Evolutionary conservation across 2,113 vertebrate genomes (phyloP).

Genomic region (Ctenomys sociabilis): DNA sequence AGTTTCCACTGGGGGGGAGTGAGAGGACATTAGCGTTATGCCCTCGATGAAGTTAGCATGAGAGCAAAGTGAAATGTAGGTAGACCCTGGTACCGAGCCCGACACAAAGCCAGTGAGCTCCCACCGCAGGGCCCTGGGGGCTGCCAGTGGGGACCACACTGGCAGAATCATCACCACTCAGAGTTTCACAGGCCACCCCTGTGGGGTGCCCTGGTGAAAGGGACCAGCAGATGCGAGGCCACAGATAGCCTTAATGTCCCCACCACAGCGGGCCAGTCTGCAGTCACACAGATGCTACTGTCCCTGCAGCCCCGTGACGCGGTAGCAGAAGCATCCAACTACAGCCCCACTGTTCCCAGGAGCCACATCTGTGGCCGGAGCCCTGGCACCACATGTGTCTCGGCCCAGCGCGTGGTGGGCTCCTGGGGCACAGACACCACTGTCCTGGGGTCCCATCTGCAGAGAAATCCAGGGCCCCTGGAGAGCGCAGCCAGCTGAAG

Average conservation of each 20-base stretch:
- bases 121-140: not conserved
- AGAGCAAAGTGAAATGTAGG: not conserved
- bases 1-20: not conserved
- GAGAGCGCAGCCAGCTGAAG: slow-evolving; percentile 50
- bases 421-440: slow-evolving; percentile 71
- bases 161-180: not conserved
- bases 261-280: slow-evolving; percentile 72
- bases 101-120: not conserved
- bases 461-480: slow-evolving; percentile 63
- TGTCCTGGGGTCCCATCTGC: slow-evolving; percentile 75
- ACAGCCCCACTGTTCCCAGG: slow-evolving; percentile 82
- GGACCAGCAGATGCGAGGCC: slow-evolving; percentile 78
- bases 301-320: slow-evolving; percentile 71
- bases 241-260: slow-evolving; percentile 81
- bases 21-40: too few relatives aligned
- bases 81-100: accelerated
- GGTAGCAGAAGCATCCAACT: slow-evolving; percentile 71
- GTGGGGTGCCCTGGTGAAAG: not conserved
- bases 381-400: slow-evolving; percentile 60
- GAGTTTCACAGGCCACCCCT: too few relatives aligned
- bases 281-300: slow-evolving; percentile 83
- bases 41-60: accelerated
- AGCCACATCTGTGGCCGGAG: slow-evolving; percentile 81
- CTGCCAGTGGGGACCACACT: accelerated
- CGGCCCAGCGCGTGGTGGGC: slow-evolving; percentile 74